These are phyloP conservation scores for Gymnarchus niloticus DNA, from an alignment of 2,113 vertebrate species.

Conservation along the genomic window DNA sequence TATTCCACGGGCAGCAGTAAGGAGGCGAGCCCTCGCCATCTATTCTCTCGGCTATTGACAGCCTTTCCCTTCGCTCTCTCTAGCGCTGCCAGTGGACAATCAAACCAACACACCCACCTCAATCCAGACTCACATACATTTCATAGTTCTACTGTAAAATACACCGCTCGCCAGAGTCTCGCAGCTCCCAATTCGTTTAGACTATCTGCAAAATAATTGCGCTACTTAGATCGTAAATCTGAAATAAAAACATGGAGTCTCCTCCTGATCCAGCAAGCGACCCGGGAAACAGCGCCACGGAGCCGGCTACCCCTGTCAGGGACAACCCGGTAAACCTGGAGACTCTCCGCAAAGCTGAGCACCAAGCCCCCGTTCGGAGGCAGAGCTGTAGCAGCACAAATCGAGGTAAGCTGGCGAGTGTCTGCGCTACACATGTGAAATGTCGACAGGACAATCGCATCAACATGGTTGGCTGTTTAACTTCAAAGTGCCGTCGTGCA, in stretches of 20 bases:
- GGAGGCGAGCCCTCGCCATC: slow-evolving; percentile 47
- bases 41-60: slow-evolving; percentile 71
- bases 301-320: slow-evolving; percentile 80
- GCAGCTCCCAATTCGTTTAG: slow-evolving; percentile 70
- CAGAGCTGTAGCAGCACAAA: slow-evolving; percentile 84
- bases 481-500: slow-evolving; percentile 51
- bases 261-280: slow-evolving; percentile 86
- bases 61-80: slow-evolving; percentile 74
- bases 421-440: slow-evolving; percentile 25
- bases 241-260: slow-evolving; percentile 82
- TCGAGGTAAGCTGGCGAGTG: slow-evolving; percentile 67
- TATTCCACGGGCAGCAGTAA: not conserved
- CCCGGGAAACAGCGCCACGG: slow-evolving; percentile 83
- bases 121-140: slow-evolving; percentile 75
- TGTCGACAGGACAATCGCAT: slow-evolving; percentile 28
- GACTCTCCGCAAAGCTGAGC: slow-evolving; percentile 80
- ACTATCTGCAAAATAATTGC: slow-evolving; percentile 65
- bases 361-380: slow-evolving; percentile 77
- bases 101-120: slow-evolving; percentile 78
- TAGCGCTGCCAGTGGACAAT: slow-evolving; percentile 88
- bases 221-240: slow-evolving; percentile 47
- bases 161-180: slow-evolving; percentile 78
- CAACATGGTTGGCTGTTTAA: slow-evolving; percentile 39
- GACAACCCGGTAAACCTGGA: slow-evolving; percentile 83
- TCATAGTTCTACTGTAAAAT: slow-evolving; percentile 87